Base-by-base conservation (phyloP, 2,797 vertebrate species). In the Anguilla megastoma region DNA sequence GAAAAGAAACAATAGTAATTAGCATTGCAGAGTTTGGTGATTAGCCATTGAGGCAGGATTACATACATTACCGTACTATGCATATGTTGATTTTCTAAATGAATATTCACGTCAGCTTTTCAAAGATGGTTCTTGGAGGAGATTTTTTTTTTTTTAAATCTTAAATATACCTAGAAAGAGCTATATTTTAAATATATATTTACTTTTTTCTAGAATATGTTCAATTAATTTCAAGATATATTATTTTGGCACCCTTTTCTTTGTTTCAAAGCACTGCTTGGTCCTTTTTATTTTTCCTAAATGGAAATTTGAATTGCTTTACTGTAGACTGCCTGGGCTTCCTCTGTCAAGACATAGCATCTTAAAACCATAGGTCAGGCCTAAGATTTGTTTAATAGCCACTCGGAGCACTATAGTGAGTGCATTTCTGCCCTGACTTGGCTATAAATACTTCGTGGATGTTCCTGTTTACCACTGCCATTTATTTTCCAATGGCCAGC, bases 221-320 rank as follows among this genome's bases (percentile, higher is more conserved):
- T 7, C 45, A 80, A 80, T 80, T 80, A 21, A 45, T 48, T 80
- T 45, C 16, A 48, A 82, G 79, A 21, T 82, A 50, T 16, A n/a
- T 4, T 48, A 33, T 48, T 18, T 14, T 45, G 76, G 12, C 71
- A 33, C 33, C 9, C 41, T 45, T 45, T 16, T 79, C 14, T 45
- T 18, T 76, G 33, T 41, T 76, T 50, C 24, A 36, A 76, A 33
- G 71, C 41, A 41, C n/a, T 18, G 16, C 50, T 30, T 50, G 48
- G 63, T 12, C 50, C 6, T 79, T 92, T 92, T 94, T 92, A 92
- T 92, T 94, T 27, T 92, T 91, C 92, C 89, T 89, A 89, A 94
- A 93, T 93, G 90, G 93, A 94, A 94, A 91, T 95, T 93, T 89
- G 90, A 94, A 94, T 94, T 92, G 91, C 93, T 95, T 95, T 95